A percentile compares a stretch with the other conserved stretches of the same genome.
Evolutionary conservation across 1,140 invertebrate species (phyloP).

Genomic region (Hylyphantes graminicola): DNA sequence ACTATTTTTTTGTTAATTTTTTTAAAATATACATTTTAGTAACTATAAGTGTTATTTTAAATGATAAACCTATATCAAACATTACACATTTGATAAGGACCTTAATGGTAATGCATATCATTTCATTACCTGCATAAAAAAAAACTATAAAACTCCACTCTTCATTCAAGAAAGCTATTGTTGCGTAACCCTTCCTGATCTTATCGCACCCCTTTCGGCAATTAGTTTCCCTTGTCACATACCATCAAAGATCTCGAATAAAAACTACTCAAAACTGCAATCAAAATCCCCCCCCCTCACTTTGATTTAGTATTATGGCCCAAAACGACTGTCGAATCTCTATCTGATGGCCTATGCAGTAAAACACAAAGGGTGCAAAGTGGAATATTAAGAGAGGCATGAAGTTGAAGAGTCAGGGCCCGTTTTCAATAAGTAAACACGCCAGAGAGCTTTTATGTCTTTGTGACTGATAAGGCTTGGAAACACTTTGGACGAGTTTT

Average conservation of each 20-base stretch:
- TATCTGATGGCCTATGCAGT: slow-evolving; percentile 19
- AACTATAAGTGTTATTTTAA: no score
- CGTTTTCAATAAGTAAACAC: slow-evolving; percentile 36
- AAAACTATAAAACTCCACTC: no score
- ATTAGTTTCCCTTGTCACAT: slow-evolving; percentile 13
- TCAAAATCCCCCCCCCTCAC: slow-evolving; percentile 7
- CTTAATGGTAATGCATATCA: no score
- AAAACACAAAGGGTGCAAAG: background rate
- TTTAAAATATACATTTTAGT: no score
- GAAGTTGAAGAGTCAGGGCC: slow-evolving; percentile 26
- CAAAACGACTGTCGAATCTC: slow-evolving; percentile 7
- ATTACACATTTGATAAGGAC: no score
- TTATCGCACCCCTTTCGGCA: background rate
- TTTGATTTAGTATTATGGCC: slow-evolving; percentile 39
- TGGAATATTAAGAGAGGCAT: no score
- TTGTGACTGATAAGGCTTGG: slow-evolving; percentile 41
- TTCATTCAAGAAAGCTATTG: no score
- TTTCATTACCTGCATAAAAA: no score
- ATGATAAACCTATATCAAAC: no score
- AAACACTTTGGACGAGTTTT: slow-evolving; percentile 54
- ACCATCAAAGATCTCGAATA: slow-evolving; percentile 2
- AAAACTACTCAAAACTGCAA: background rate
- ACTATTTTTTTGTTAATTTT: no score
- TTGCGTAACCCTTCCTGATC: background rate
- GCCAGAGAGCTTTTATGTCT: slow-evolving; percentile 38